These are phyloP conservation scores for Heterohyrax brucei DNA, from an alignment of 2,797 vertebrate species.

Conservation along the genomic window DNA sequence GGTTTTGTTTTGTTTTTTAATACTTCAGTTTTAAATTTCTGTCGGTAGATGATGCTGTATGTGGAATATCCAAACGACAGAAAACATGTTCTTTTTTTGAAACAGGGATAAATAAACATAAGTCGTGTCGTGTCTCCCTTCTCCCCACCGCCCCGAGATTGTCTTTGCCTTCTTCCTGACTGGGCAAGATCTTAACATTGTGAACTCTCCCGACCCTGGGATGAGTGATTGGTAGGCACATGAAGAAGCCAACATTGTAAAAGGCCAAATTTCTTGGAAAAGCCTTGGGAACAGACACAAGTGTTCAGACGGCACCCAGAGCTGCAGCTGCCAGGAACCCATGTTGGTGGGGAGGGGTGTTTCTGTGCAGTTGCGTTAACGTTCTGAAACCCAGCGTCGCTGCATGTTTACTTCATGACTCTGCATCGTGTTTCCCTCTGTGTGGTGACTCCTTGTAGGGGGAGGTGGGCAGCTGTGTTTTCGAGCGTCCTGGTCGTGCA, in stretches of 20 bases:
- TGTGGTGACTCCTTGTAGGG: not conserved
- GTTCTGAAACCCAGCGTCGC: fast-evolving
- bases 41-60: not conserved
- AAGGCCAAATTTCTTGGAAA: not conserved
- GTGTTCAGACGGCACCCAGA: not conserved
- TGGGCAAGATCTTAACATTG: fast-evolving
- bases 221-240: fast-evolving
- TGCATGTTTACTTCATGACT: fast-evolving
- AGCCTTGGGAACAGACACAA: fast-evolving
- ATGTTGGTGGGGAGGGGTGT: fast-evolving
- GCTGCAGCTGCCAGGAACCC: fast-evolving
- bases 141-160: too few species aligned
- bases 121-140: too few species aligned
- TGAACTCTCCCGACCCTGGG: not conserved
- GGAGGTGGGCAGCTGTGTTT: too few species aligned
- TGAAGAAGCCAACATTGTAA: not conserved
- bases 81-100: not conserved
- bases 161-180: too few species aligned
- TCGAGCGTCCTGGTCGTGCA: too few species aligned
- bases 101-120: not conserved
- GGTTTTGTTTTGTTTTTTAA: not conserved
- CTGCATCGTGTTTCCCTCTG: too few species aligned
- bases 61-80: not conserved
- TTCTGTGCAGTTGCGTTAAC: fast-evolving
- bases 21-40: not conserved